A percentile compares a stretch with the other conserved stretches of the same genome.
Evolutionary conservation across 2,888 invertebrate species (phyloP).

Genomic region (Bhutanitis thaidina): DNA sequence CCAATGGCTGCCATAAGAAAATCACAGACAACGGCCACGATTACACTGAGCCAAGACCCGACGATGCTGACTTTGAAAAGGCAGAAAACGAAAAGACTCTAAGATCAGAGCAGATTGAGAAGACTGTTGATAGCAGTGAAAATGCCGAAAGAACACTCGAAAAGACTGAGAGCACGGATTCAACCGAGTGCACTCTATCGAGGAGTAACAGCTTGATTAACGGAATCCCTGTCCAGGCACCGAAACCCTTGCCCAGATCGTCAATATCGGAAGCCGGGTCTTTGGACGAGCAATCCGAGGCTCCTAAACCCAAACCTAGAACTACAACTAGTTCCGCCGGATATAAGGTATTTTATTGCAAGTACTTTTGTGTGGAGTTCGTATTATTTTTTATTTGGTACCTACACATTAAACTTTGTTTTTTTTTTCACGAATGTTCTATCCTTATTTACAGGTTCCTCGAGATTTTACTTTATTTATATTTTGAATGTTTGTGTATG

Average conservation of each 20-base stretch:
- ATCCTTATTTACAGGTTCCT: no score
- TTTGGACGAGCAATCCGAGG: constrained; percentile 66
- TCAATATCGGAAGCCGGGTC: constrained; percentile 85
- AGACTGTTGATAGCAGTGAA: constrained; percentile 12
- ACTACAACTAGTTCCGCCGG: constrained; percentile 83
- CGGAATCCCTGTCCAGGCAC: constrained; percentile 74
- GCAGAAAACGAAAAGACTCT: constrained; percentile 29
- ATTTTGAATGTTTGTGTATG: no score
- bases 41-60: constrained; percentile 33
- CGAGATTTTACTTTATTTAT: no score
- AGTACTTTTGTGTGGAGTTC: constrained; percentile 20
- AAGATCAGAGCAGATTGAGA: constrained; percentile 33
- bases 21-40: constrained; percentile 57
- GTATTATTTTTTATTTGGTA: no score
- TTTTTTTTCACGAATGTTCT: no score
- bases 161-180: constrained; percentile 57
- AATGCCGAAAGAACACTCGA: constrained; percentile 37
- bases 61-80: constrained; percentile 31
- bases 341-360: constrained; percentile 84
- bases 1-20: constrained; percentile 64
- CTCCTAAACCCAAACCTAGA: constrained; percentile 84
- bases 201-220: constrained; percentile 67
- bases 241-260: constrained; percentile 90
- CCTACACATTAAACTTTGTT: no score
- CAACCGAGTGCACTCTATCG: constrained; percentile 50